Conservation (phyloP, 2,888 invertebrate species). For the Calameuta idolon region DNA sequence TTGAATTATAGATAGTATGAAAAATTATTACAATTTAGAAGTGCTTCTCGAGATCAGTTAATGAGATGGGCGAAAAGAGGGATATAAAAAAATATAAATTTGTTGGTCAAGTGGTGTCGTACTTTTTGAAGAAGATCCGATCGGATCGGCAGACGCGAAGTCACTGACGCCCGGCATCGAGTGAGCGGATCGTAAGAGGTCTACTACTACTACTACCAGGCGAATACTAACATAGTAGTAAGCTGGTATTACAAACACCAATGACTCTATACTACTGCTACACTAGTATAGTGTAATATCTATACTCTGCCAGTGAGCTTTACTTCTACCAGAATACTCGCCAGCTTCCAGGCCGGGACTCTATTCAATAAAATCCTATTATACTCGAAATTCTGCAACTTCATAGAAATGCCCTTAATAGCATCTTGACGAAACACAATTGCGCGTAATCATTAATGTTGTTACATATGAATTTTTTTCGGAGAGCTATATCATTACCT, state of each 20-base stretch:
- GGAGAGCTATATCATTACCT: too few relatives aligned
- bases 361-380: constrained; percentile 43
- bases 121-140: constrained; percentile 52
- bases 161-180: constrained; percentile 64
- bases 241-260: neutral
- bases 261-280: neutral
- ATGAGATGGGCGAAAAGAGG: neutral
- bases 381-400: constrained; percentile 40
- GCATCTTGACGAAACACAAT: constrained; percentile 33
- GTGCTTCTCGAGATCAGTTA: neutral
- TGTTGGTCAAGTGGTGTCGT: constrained; percentile 12
- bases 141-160: constrained; percentile 64
- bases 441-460: constrained; percentile 36
- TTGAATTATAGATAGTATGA: neutral
- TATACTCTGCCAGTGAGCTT: neutral
- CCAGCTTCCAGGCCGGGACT: constrained; percentile 20
- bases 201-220: constrained; percentile 21
- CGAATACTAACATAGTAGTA: neutral
- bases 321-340: neutral
- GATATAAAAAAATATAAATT: neutral
- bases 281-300: neutral
- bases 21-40: neutral
- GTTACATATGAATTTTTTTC: neutral
- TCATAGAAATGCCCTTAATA: constrained; percentile 38
- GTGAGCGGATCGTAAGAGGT: constrained; percentile 61